Evolutionary conservation across 2,797 vertebrate genomes (phyloP).

Genomic region (Myotis pilosus): DNA sequence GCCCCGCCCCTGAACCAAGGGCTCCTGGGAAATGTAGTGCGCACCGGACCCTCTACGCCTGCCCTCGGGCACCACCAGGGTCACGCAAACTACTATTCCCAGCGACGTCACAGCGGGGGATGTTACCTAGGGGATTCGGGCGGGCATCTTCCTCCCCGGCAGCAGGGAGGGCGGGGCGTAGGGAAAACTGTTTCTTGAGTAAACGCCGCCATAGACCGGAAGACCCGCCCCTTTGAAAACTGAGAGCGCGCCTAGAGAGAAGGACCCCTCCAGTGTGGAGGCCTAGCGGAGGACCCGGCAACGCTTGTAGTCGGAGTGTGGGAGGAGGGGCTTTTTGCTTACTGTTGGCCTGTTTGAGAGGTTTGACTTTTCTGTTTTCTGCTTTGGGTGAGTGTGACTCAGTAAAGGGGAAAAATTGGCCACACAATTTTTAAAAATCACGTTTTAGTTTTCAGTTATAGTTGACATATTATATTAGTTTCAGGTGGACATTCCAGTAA

Average conservation of each 20-base stretch:
- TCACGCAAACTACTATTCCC: conserved; percentile 75
- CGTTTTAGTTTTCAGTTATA: neutral
- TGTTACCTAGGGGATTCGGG: neutral
- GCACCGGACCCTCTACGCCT: fast-evolving
- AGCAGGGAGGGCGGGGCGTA: fast-evolving
- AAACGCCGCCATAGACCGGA: too few relatives aligned
- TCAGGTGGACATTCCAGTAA: neutral
- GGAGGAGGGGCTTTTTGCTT: neutral
- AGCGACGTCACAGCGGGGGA: fast-evolving
- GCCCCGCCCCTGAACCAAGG: neutral
- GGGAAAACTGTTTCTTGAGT: neutral
- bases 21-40: conserved; percentile 77
- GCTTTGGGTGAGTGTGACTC: neutral
- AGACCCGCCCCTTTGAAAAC: neutral
- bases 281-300: fast-evolving
- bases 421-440: neutral
- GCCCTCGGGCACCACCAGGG: fast-evolving
- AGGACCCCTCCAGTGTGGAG: too few relatives aligned
- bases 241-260: fast-evolving
- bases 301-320: neutral
- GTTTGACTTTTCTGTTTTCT: neutral
- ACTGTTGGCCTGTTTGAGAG: neutral
- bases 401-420: neutral
- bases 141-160: neutral
- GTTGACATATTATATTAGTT: neutral